phyloP scores from a whole-genome alignment of 2,797 vertebrate species.

The Antennarius maculatus region DNA sequence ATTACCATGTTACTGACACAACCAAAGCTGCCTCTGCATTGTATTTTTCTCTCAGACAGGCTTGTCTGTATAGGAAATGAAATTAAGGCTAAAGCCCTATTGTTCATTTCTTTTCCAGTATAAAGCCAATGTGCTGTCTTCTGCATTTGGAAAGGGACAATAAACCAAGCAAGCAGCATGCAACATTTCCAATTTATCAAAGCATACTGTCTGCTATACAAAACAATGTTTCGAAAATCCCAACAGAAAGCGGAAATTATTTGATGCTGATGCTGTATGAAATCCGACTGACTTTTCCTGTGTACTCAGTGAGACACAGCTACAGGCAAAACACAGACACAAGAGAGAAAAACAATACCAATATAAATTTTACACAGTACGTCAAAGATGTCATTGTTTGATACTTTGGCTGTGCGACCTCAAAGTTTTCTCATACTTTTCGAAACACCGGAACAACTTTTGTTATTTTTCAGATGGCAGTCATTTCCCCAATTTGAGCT shows the following conservation, averaged over 20 bases:
- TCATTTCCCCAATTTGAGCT: not conserved
- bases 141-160: conserved; percentile 39
- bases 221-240: conserved; percentile 52
- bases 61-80: conserved; percentile 37
- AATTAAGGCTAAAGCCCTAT: conserved; percentile 21
- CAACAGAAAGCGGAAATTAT: conserved; percentile 56
- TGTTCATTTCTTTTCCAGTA: conserved; percentile 20
- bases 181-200: conserved; percentile 58
- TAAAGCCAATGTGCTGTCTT: conserved; percentile 2
- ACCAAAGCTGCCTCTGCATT: not conserved
- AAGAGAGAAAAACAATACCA: not conserved
- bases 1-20: not conserved
- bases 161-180: conserved; percentile 24
- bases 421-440: not conserved
- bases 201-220: conserved; percentile 49
- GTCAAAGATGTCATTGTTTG: conserved; percentile 30
- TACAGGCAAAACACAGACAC: conserved; percentile 15
- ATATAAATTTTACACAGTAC: conserved; percentile 20
- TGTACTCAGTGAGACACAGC: conserved; percentile 38
- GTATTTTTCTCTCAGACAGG: conserved; percentile 7
- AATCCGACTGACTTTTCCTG: conserved; percentile 25
- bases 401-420: conserved; percentile 4
- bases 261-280: conserved; percentile 34
- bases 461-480: not conserved
- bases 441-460: not conserved